Conservation (phyloP, 2,113 vertebrate species). For the Petaurus breviceps region DNA sequence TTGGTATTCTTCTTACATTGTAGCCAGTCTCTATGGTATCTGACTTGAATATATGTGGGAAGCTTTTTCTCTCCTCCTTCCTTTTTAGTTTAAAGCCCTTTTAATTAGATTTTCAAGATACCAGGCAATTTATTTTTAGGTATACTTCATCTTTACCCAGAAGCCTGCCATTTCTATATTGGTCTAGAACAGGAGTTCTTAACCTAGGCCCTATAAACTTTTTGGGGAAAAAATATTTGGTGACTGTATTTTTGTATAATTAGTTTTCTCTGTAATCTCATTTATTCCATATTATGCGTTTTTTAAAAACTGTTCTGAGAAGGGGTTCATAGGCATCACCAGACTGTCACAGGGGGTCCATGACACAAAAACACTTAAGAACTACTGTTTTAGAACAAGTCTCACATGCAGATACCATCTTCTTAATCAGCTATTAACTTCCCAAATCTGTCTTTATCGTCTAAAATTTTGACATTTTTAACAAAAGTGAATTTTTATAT, state of each 20-base stretch:
- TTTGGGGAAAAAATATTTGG: neutral
- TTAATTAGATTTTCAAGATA: neutral
- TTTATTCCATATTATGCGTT: neutral
- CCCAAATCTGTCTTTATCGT: neutral
- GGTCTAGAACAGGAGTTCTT: neutral
- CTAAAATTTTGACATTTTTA: neutral
- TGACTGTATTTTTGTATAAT: neutral
- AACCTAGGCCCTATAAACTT: neutral
- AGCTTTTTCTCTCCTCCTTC: neutral
- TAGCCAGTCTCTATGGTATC: neutral
- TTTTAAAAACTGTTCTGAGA: neutral
- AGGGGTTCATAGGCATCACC: neutral
- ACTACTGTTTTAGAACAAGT: neutral
- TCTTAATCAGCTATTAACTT: neutral
- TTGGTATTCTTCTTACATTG: neutral
- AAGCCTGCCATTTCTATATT: neutral
- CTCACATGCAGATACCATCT: neutral
- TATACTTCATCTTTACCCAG: neutral
- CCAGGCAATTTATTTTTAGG: neutral
- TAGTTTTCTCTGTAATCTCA: neutral
- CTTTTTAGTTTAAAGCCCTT: neutral
- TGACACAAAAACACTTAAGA: neutral
- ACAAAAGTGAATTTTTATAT: neutral
- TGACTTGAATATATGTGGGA: neutral
- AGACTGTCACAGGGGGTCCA: neutral